Evolutionary conservation across 2,113 vertebrate species (phyloP).

Genomic region (Columba janthina): DNA sequence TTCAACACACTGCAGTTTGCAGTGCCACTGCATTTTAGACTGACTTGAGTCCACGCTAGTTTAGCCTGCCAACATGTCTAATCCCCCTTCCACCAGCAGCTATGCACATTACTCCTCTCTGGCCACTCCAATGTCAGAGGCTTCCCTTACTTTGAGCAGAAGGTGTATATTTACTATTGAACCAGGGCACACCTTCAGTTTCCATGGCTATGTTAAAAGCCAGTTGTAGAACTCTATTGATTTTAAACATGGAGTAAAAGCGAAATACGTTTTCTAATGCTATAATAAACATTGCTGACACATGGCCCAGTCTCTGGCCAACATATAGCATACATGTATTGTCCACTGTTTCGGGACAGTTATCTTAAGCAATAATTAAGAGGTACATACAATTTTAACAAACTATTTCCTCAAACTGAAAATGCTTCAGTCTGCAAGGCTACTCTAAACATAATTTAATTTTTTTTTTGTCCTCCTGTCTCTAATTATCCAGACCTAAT

Average conservation of each 20-base stretch:
- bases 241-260: background rate
- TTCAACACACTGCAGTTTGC: background rate
- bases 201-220: background rate
- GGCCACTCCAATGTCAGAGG: background rate
- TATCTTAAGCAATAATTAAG: background rate
- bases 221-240: background rate
- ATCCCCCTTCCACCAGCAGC: background rate
- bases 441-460: background rate
- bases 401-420: background rate
- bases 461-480: background rate
- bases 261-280: background rate
- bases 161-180: background rate
- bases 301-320: background rate
- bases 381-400: background rate
- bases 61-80: background rate
- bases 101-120: background rate
- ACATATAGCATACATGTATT: background rate
- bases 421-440: background rate
- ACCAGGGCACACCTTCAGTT: background rate
- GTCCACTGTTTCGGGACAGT: background rate
- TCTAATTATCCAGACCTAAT: background rate
- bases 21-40: background rate
- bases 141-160: background rate
- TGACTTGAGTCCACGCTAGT: background rate
- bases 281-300: background rate